These are phyloP conservation scores for Elephas maximus DNA, from an alignment of 2,113 vertebrate genomes.

Conservation along the genomic window DNA sequence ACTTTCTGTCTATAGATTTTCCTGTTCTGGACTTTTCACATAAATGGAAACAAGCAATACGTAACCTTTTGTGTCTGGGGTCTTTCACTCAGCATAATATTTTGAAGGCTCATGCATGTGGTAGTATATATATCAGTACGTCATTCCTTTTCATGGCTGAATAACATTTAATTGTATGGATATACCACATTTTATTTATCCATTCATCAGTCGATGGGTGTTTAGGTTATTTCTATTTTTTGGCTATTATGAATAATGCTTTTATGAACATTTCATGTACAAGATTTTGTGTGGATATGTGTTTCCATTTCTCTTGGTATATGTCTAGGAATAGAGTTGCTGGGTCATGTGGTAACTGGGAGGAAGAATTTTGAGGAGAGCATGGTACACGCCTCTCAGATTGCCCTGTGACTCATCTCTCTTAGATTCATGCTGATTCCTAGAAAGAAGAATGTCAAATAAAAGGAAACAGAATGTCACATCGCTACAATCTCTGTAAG, in stretches of 20 bases:
- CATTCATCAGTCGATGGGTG: no score
- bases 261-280: no score
- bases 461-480: neutral
- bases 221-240: no score
- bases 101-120: neutral
- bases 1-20: neutral
- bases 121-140: neutral
- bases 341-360: neutral
- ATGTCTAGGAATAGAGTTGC: no score
- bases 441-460: neutral
- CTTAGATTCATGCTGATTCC: neutral
- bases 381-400: neutral
- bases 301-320: no score
- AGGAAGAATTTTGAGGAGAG: neutral
- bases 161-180: neutral
- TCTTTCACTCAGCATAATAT: neutral
- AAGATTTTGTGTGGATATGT: no score
- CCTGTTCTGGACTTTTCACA: neutral
- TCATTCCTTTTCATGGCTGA: neutral
- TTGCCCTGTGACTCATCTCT: neutral
- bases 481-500: neutral
- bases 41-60: neutral
- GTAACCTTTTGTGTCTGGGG: neutral
- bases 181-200: no score
- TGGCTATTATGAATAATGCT: no score